Evolutionary conservation across 2,797 vertebrate species (phyloP), one percentile per base, ranked within the genome.

Genomic region (Sylvia borin): DNA sequence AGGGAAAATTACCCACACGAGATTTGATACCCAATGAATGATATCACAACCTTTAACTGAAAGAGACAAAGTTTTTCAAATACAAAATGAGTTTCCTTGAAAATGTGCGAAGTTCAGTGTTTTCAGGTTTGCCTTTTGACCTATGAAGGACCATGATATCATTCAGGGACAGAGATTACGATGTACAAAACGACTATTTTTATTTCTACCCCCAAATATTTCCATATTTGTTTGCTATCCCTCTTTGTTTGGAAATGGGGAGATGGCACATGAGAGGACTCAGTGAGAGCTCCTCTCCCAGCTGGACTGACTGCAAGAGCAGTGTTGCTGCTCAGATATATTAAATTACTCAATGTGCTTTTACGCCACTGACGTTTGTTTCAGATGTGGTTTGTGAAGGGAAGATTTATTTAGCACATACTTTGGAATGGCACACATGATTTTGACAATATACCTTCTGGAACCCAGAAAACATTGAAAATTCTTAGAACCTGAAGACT

Each of bases 391-490:
- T 40, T 93, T 79, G 83, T 85, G 66, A 93, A 90, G 74, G 54
- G 70, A 93, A 50, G 74, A 48, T 86, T 95, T 75, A 82, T 88
- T 95, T 87, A 96, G 93, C 92, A 94, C 81, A 70, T 42, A 95
- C 64, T 94, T 94, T 54, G 94, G 88, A 96, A 96, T 96, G 96
- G 95, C 95, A 96, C 95, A 85, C 60, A 34, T 64, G 71, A 87
- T 40, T 95, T 90, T 67, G 91, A 95, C 90, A 93, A 93, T 38
- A 80, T 50, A 95, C 58, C 50, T 91, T 73, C 80, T 20, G 85
- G 70, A 96, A 95, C 71, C 3, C 3, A 73, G 89, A 93, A 88
- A 94, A 24, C 4, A 13, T 58, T 86, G 88, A 93, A 82, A 92
- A 90, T 73, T 90, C 72, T 88, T 61, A 95, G 80, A 93, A 73